Base-by-base conservation (phyloP, 2,888 invertebrate species). In the Brassicogethes aeneus region DNA sequence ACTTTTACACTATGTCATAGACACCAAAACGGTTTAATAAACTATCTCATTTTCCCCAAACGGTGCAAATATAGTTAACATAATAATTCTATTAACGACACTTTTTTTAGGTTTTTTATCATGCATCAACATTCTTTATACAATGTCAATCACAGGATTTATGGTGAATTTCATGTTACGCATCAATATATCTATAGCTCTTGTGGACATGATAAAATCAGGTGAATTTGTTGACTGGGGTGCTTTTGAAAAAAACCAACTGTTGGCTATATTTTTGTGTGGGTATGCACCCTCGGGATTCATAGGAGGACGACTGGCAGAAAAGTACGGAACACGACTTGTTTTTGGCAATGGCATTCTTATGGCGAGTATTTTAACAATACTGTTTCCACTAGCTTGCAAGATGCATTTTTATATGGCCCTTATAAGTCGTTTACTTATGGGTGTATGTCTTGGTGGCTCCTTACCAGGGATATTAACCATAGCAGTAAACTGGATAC, bases 91-190 rank as follows among this genome's bases (percentile, higher is more conserved):
- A n/a, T n/a, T n/a, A n/a, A n/a, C n/a, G n/a, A n/a, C n/a, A n/a
- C n/a, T n/a, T n/a, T 33, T 40, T 40, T 30, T 16, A 42, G 42
- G 31, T 15, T 13, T 39, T 34, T 92, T 90, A 50, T 81, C 39
- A 15, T 42, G 42, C 16, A 14, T 17, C 30, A 17, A 15, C 16
- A 38, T 39, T 75, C 43, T 72, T 58, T 10, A 85, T 74, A 2
- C 79, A 81, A 3, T 55, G 53, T 74, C 79, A 57, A 15, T 42
- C 8, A 17, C 17, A 5, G 33, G 42, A 3, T 38, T 42, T 15
- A 42, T 42, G 42, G 23, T 35, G 7, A 34, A 42, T 23, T 34
- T 38, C 36, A 42, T 42, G 39, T 23, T 42, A 2, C 8, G 42
- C 16, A 35, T 42, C 3, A 42, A 42, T 32, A 37, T 42, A 31